Evolutionary conservation across 2,888 invertebrate genomes (phyloP), one percentile per base, ranked within the genome.

Genomic region (Hedychridium roseum): DNA sequence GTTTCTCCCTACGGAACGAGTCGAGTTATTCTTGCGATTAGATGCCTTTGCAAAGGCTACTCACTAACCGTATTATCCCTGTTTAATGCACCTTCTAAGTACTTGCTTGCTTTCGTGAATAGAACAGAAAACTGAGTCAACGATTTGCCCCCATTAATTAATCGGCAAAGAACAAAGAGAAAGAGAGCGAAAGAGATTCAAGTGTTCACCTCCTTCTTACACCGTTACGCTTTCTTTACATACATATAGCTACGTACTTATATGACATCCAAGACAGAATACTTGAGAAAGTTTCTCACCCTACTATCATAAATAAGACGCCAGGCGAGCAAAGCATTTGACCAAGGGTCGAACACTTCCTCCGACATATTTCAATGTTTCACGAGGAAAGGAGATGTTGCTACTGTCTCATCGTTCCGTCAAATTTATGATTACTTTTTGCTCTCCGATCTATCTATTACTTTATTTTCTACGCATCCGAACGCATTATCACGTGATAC

Each of bases 271-370:
- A 11, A 45, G 44, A 21, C 31, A 31, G 47, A 40, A 59, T 63
- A 56, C 55, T 51, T 70, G 57, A 66, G 59, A 70, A 70, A 60
- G 56, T 57, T 60, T 41, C 53, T 16, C 34, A 9, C 57, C 57
- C 55, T 45, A 45, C 38, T 47, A 36, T 47, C 49, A 56, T 66
- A 68, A 66, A 70, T 57, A 59, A 52, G n/a, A n/a, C n/a, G n/a
- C n/a, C n/a, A n/a, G n/a, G 41, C 30, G 43, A 47, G 49, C 28
- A 27, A 36, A 36, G 37, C 21, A 43, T 60, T 46, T 62, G 62
- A 59, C 62, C 54, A 23, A 32, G 54, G 63, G 64, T 60, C 57
- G 55, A 58, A 44, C 43, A 49, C 37, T 34, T 23, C 9, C 23
- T 9, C 23, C 23, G 23, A 23, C 5, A 6, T 23, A 23, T 23